These are phyloP conservation scores for Dryobotodes eremita DNA, from an alignment of 2,888 invertebrate species.

Conservation along the genomic window DNA sequence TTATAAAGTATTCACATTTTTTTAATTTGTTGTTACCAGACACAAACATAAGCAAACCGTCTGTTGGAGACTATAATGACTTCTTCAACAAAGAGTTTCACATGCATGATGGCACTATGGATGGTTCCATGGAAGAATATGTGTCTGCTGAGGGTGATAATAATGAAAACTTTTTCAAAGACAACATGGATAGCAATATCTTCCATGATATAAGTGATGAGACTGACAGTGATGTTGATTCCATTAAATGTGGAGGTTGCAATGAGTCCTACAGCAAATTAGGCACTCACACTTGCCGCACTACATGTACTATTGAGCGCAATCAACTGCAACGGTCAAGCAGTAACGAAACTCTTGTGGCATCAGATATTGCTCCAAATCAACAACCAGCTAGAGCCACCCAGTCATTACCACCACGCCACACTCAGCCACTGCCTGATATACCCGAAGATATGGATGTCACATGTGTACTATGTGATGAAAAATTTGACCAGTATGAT, in stretches of 20 bases:
- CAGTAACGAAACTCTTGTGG: slow-evolving; percentile 87
- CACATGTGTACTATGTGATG: slow-evolving; percentile 87
- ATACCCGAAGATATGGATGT: slow-evolving; percentile 74
- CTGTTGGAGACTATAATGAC: slow-evolving; percentile 80
- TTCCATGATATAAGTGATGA: slow-evolving; percentile 85
- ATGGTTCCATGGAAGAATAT: slow-evolving; percentile 74
- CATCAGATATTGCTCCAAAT: slow-evolving; percentile 78
- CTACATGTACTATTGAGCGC: slow-evolving; percentile 86
- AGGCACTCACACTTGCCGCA: slow-evolving; percentile 84
- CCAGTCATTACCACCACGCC: slow-evolving; percentile 60
- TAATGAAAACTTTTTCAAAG: slow-evolving; percentile 82
- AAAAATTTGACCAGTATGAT: slow-evolving; percentile 83
- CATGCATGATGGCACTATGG: slow-evolving; percentile 81
- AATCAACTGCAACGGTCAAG: slow-evolving; percentile 82
- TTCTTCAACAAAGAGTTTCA: slow-evolving; percentile 85
- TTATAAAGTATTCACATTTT: not conserved
- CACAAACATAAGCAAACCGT: slow-evolving; percentile 78
- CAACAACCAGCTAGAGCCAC: slow-evolving; percentile 53
- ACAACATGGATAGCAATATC: slow-evolving; percentile 65
- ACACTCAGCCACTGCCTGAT: slow-evolving; percentile 68
- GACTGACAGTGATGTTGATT: slow-evolving; percentile 88
- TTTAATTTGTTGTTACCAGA: slow-evolving; percentile 70
- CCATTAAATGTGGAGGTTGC: slow-evolving; percentile 87
- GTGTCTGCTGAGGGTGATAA: slow-evolving; percentile 82
- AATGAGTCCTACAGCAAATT: slow-evolving; percentile 83